Percentiles rank a stretch among this genome's conserved stretches.
These are phyloP conservation scores for Agrochola lychnidis DNA, from an alignment of 2,888 invertebrate genomes.

Conservation along the genomic window DNA sequence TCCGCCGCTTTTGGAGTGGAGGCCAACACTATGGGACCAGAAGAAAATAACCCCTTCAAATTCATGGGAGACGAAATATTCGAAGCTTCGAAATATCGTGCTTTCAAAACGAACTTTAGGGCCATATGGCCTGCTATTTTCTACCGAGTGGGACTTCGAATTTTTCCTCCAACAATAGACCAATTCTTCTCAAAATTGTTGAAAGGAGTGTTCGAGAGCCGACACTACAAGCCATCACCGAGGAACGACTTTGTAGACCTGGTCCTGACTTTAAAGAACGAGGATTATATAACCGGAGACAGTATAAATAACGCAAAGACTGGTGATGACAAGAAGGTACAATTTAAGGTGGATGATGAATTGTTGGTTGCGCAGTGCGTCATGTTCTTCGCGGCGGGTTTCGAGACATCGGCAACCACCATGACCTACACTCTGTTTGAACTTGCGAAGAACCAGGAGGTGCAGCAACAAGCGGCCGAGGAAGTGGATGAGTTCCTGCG, in stretches of 20 bases:
- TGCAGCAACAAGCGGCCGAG: slow-evolving; percentile 66
- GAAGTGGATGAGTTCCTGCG: slow-evolving; percentile 76
- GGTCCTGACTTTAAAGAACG: slow-evolving; percentile 72
- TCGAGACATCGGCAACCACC: slow-evolving; percentile 77
- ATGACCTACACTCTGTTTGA: slow-evolving; percentile 74
- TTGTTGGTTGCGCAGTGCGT: slow-evolving; percentile 88
- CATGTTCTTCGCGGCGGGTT: slow-evolving; percentile 84
- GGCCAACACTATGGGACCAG: slow-evolving; percentile 52
- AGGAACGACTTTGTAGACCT: slow-evolving; percentile 79
- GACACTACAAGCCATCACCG: slow-evolving; percentile 68
- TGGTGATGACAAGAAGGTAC: slow-evolving; percentile 62
- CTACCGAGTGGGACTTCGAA: slow-evolving; percentile 70
- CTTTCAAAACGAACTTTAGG: slow-evolving; percentile 64
- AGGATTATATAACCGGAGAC: slow-evolving; percentile 71
- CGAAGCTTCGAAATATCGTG: slow-evolving; percentile 62
- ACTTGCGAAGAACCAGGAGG: slow-evolving; percentile 73
- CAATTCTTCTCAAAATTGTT: slow-evolving; percentile 72
- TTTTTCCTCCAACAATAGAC: slow-evolving; percentile 67
- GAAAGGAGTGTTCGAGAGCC: slow-evolving; percentile 68
- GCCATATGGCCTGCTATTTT: slow-evolving; percentile 77
- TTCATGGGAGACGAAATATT: slow-evolving; percentile 71
- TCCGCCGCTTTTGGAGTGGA: slow-evolving; percentile 68
- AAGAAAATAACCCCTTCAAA: slow-evolving; percentile 68
- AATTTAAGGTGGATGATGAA: slow-evolving; percentile 77
- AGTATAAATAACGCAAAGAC: slow-evolving; percentile 69